Evolutionary conservation across 2,888 invertebrate genomes (phyloP).

Genomic region (Ophion ellenae): DNA sequence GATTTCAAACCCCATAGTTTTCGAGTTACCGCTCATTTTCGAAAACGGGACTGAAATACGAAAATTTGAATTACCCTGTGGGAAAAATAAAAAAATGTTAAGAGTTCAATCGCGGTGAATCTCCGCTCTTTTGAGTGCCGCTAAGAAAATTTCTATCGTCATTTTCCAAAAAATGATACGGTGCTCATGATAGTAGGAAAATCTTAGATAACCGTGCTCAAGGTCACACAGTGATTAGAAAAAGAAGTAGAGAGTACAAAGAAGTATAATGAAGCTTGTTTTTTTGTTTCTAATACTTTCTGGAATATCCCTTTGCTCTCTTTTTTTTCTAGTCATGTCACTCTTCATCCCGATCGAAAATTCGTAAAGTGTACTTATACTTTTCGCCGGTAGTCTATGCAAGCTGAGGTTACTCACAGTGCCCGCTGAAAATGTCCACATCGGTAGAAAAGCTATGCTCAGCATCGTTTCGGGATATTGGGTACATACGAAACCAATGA

Average conservation of each 20-base stretch:
- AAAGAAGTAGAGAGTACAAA: background rate
- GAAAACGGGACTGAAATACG: too few relatives aligned
- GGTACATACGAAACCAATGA: conserved; percentile 94
- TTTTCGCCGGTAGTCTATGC: background rate
- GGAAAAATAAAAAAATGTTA: too few relatives aligned
- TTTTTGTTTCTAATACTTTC: background rate
- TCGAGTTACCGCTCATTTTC: too few relatives aligned
- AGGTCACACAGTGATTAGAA: background rate
- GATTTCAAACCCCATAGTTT: too few relatives aligned
- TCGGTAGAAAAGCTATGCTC: conserved; percentile 95
- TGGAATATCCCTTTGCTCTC: background rate
- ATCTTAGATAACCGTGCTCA: background rate
- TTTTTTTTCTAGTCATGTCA: background rate
- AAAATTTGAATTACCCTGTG: too few relatives aligned
- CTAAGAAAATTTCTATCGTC: too few relatives aligned
- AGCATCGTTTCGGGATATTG: conserved; percentile 95
- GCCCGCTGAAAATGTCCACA: conserved; percentile 94
- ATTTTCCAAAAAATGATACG: background rate
- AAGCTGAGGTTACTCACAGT: conserved; percentile 86
- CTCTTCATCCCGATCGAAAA: background rate
- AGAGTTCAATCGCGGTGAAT: too few relatives aligned
- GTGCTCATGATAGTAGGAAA: background rate
- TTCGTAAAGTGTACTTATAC: conserved; percentile 20
- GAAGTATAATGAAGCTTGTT: background rate
- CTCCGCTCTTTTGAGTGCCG: too few relatives aligned